Percentiles rank a stretch among this genome's conserved stretches.
phyloP scores from a whole-genome alignment of 1,140 invertebrate species.

The Armadillidium nasatum region DNA sequence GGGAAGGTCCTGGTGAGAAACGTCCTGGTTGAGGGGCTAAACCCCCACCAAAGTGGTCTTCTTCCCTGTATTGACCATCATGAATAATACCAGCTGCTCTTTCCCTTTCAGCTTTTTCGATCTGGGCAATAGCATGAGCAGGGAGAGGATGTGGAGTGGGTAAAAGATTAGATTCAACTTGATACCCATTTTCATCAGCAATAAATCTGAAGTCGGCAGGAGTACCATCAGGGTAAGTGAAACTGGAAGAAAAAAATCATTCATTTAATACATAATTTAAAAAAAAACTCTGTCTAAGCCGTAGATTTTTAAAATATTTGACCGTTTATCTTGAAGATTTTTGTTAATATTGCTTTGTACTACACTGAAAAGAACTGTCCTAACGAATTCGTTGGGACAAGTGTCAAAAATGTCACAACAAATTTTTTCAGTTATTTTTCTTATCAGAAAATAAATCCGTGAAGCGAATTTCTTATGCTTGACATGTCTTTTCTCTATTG shows the following conservation, averaged over 20 bases:
- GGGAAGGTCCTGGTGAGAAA: too few relatives aligned
- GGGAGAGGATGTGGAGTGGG: conserved; percentile 13
- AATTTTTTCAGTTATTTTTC: too few relatives aligned
- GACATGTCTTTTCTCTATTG: too few relatives aligned
- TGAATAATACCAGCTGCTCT: conserved; percentile 27
- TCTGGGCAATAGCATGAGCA: conserved; percentile 23
- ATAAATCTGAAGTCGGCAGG: conserved; percentile 24
- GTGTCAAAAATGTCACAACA: too few relatives aligned
- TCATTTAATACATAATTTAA: neutral
- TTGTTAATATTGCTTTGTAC: too few relatives aligned
- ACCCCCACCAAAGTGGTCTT: neutral
- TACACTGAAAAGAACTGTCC: too few relatives aligned
- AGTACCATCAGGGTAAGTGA: conserved; percentile 24
- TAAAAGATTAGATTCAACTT: conserved; percentile 16
- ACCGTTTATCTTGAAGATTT: too few relatives aligned
- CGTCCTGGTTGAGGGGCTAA: neutral
- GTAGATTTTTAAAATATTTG: too few relatives aligned
- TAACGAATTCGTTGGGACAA: too few relatives aligned
- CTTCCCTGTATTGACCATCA: conserved; percentile 21
- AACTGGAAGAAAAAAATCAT: conserved; percentile 17
- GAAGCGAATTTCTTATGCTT: too few relatives aligned
- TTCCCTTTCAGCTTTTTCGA: conserved; percentile 22
- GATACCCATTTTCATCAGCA: conserved; percentile 22
- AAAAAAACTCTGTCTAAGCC: too few relatives aligned
- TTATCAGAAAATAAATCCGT: too few relatives aligned